These are phyloP conservation scores for Lingula anatina DNA, from an alignment of 2,888 invertebrate genomes.

Conservation along the genomic window DNA sequence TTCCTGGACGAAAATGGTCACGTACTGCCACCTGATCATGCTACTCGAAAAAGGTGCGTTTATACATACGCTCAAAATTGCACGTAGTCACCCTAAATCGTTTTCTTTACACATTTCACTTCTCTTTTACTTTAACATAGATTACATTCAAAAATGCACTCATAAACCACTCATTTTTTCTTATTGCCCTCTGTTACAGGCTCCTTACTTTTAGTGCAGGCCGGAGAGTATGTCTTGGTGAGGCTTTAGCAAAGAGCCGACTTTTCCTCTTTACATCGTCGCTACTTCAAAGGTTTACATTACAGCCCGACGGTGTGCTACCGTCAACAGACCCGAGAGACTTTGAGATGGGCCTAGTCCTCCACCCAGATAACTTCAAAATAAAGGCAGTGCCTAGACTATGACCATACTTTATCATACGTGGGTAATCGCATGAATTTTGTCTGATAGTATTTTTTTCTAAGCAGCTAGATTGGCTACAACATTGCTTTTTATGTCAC, in stretches of 20 bases:
- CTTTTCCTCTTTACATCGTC: constrained; percentile 33
- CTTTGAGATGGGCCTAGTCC: constrained; percentile 34
- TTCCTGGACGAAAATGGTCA: constrained; percentile 23
- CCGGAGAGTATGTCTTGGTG: constrained; percentile 38
- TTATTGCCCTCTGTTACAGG: constrained; percentile 11
- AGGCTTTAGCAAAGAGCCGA: constrained; percentile 36
- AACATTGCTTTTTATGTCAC: too few relatives aligned
- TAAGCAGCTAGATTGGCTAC: too few relatives aligned
- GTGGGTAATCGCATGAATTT: too few relatives aligned
- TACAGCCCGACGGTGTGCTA: constrained; percentile 10
- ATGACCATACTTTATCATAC: too few relatives aligned
- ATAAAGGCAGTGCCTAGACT: constrained; percentile 17
- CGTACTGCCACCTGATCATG: constrained; percentile 22
- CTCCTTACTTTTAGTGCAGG: constrained; percentile 40
- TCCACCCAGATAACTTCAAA: constrained; percentile 32
- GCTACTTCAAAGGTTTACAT: constrained; percentile 26
- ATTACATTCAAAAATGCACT: too few relatives aligned
- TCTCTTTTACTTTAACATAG: too few relatives aligned
- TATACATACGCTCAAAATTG: neutral
- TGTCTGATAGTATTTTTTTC: too few relatives aligned
- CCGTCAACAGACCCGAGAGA: constrained; percentile 28
- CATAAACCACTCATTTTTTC: neutral
- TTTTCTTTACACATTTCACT: too few relatives aligned
- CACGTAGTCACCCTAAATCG: too few relatives aligned
- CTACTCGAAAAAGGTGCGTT: constrained; percentile 17